A percentile compares a stretch with the other conserved stretches of the same genome.
Evolutionary conservation across 1,140 invertebrate species (phyloP).

Genomic region (Cotesia vestalis): DNA sequence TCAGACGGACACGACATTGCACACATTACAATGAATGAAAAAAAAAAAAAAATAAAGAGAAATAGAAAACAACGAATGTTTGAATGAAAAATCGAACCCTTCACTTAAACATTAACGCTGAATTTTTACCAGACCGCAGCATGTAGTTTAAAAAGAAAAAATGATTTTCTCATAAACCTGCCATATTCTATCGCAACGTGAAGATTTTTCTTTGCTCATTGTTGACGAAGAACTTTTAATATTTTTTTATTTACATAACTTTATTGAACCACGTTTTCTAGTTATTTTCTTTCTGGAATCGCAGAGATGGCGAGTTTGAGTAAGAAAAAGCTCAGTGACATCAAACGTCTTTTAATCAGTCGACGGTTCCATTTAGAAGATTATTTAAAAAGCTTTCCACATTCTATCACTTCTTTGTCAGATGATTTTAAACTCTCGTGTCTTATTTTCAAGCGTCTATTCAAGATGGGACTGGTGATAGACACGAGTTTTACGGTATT

Average conservation of each 20-base stretch:
- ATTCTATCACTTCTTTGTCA: not conserved
- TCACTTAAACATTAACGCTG: not conserved
- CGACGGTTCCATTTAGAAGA: constrained; percentile 9
- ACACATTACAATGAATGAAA: constrained; percentile 9
- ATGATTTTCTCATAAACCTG: no score
- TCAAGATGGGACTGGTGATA: not conserved
- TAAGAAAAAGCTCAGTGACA: constrained; percentile 5
- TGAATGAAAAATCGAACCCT: not conserved
- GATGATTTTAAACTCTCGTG: not conserved
- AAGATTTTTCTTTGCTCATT: no score
- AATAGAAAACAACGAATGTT: not conserved
- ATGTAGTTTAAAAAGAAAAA: no score
- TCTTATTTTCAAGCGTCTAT: not conserved
- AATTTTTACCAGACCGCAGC: not conserved
- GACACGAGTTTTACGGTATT: not conserved
- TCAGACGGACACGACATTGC: constrained; percentile 1
- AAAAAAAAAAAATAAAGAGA: constrained; percentile 7
- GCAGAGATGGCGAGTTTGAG: not conserved
- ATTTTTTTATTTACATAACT: no score
- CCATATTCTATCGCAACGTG: no score
- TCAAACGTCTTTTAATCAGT: constrained; percentile 22
- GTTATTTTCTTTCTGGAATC: not conserved
- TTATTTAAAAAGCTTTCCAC: constrained; percentile 8
- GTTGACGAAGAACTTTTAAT: no score
- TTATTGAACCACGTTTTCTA: no score